A percentile compares a stretch with the other conserved stretches of the same genome.
phyloP scores from a whole-genome alignment of 2,888 invertebrate species.

The Drosophila buzzatii region DNA sequence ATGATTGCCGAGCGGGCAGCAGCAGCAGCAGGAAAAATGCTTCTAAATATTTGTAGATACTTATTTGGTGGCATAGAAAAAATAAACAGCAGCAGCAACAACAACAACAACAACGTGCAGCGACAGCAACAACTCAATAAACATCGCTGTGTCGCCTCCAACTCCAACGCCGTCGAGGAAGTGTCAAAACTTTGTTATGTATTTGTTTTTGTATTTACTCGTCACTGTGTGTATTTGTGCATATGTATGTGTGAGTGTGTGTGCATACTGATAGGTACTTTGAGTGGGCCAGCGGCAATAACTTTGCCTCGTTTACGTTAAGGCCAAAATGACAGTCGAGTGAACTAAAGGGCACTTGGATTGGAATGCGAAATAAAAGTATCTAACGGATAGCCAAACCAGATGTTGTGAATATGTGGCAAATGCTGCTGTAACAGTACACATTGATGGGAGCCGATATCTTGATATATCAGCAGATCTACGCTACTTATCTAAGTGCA shows the following conservation, averaged over 20 bases:
- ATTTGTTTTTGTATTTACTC: slow-evolving; percentile 47
- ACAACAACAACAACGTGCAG: slow-evolving; percentile 16
- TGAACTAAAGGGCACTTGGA: slow-evolving; percentile 74
- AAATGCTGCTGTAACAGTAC: slow-evolving; percentile 18
- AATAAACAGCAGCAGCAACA: slow-evolving; percentile 21
- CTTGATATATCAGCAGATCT: no score
- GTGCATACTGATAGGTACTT: slow-evolving; percentile 37
- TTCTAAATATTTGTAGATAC: slow-evolving; percentile 74
- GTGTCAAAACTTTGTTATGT: slow-evolving; percentile 75
- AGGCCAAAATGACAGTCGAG: slow-evolving; percentile 65
- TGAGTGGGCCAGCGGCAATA: slow-evolving; percentile 52
- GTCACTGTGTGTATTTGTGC: slow-evolving; percentile 35
- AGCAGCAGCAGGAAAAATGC: slow-evolving; percentile 43
- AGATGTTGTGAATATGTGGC: slow-evolving; percentile 21
- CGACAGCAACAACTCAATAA: slow-evolving; percentile 78
- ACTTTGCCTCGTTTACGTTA: slow-evolving; percentile 55
- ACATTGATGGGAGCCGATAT: no score
- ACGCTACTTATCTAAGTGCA: no score
- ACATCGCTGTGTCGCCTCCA: slow-evolving; percentile 56
- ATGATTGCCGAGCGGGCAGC: slow-evolving; percentile 8
- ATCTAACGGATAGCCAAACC: slow-evolving; percentile 50
- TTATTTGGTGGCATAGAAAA: slow-evolving; percentile 70
- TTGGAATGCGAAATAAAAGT: slow-evolving; percentile 19
- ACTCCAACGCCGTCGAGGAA: slow-evolving; percentile 57
- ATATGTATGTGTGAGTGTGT: slow-evolving; percentile 4